Base-by-base conservation (phyloP, 2,888 invertebrate genomes). In the Parascotia fuliginaria region DNA sequence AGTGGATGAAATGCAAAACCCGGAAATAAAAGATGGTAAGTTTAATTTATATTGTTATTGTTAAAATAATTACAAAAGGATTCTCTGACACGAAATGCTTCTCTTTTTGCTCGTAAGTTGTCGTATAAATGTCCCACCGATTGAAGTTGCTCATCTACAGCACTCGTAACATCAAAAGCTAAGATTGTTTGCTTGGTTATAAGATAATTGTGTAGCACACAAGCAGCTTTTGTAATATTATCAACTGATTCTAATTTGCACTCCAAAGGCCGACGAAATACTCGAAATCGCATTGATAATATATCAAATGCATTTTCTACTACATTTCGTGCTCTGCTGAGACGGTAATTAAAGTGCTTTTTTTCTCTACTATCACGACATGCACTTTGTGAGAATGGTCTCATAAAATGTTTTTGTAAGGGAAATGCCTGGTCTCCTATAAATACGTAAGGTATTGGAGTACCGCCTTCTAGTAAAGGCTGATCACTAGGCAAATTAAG, bases 201-300 rank as follows among this genome's bases (percentile, higher is more conserved):
- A n/a, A 28, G 11, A 28, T 28, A 28, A 28, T 28, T 28, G 11
- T 39, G 45, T 45, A 45, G 39, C 33, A 45, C 32, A 13, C 39
- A 45, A 39, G 42, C 42, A 42, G 42, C 33, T 42, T 42, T 42
- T 47, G 40, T 34, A n/a, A 40, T 41, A 9, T 0, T 9, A 41
- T 41, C 34, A 33, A 42, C 48, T 48, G 42, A 42, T 48, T 48
- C 42, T 36, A 48, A 5, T 48, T 48, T 42, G 29, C 41, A 41
- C 40, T 40, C 28, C 9, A 28, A n/a, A 3, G n/a, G 28, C 47
- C 42, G 42, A 42, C 36, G 41, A 42, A 36, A 40, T 34, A 33
- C 11, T 7, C 44, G 29, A 44, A 44, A 44, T 44, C 28, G 37
- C 29, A 44, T 28, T 37, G 44, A 37, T 15, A 22, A 42, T 22